Conservation (phyloP, 1,140 invertebrate species). For the Heliconius melpomene region DNA sequence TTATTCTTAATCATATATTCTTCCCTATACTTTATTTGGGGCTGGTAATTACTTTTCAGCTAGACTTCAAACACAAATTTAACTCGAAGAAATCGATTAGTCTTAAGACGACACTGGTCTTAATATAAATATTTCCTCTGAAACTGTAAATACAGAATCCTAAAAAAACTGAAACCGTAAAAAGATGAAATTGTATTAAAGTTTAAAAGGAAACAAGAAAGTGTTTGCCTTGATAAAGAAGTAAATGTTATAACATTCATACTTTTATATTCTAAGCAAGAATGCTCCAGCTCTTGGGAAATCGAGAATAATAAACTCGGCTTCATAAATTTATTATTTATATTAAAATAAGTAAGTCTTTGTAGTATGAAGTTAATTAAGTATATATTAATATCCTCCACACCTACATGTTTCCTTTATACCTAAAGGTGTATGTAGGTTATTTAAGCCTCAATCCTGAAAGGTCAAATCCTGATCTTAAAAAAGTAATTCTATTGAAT, state of each 20-base stretch:
- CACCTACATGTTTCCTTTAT: neutral
- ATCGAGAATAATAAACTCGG: neutral
- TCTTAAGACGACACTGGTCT: too few species aligned
- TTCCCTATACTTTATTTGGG: too few species aligned
- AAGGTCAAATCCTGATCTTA: too few species aligned
- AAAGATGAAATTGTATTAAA: neutral
- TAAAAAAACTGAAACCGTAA: too few species aligned
- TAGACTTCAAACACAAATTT: too few species aligned
- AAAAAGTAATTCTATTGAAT: too few species aligned
- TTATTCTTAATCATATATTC: too few species aligned
- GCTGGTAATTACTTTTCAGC: too few species aligned
- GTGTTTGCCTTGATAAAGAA: neutral
- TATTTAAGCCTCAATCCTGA: neutral
- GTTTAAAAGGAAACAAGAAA: neutral
- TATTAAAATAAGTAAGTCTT: neutral
- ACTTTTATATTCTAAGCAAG: neutral
- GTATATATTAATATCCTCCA: neutral
- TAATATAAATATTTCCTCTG: neutral
- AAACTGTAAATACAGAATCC: neutral
- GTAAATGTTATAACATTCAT: neutral
- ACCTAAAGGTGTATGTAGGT: neutral
- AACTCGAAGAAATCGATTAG: too few species aligned
- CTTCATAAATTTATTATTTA: neutral
- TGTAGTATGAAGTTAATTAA: neutral
- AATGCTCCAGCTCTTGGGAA: neutral